Percentiles rank a stretch among this genome's conserved stretches.
Evolutionary conservation across 2,113 vertebrate species (phyloP).

Genomic region (Zeus faber): DNA sequence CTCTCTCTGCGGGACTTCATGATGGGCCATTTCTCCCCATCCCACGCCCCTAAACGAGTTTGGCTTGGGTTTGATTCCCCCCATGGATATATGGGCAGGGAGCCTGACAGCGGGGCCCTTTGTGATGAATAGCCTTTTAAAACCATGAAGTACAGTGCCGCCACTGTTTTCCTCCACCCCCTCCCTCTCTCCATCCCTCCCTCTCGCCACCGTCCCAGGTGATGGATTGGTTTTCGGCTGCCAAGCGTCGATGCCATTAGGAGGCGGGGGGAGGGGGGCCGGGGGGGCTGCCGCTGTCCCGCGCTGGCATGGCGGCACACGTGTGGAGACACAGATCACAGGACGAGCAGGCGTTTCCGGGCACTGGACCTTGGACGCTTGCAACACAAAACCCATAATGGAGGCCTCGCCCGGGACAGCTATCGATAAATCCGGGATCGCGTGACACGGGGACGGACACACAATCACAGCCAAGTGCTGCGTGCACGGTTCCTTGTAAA

Average conservation of each 20-base stretch:
- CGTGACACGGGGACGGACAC: constrained; percentile 36
- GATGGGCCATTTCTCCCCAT: constrained; percentile 62
- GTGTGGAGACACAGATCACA: constrained; percentile 53
- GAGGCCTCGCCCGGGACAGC: constrained; percentile 44
- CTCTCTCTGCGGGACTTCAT: constrained; percentile 41
- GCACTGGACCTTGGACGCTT: constrained; percentile 46
- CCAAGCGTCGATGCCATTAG: constrained; percentile 70
- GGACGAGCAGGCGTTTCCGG: constrained; percentile 40
- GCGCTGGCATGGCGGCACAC: constrained; percentile 30
- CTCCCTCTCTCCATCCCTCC: constrained; percentile 10
- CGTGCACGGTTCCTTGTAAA: neutral
- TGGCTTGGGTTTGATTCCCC: constrained; percentile 65
- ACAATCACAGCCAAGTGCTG: constrained; percentile 22
- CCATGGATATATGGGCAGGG: constrained; percentile 53
- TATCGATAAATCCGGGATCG: constrained; percentile 59
- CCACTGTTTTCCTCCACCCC: constrained; percentile 47
- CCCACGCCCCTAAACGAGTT: constrained; percentile 54
- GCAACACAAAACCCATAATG: constrained; percentile 66
- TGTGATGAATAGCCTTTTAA: constrained; percentile 77
- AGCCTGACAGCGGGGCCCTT: constrained; percentile 65
- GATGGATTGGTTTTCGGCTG: constrained; percentile 71
- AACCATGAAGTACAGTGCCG: constrained; percentile 64
- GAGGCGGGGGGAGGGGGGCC: constrained; percentile 9
- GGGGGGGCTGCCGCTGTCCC: constrained; percentile 31
- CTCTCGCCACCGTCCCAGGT: constrained; percentile 35